A percentile compares a stretch with the other conserved stretches of the same genome.
phyloP scores from a whole-genome alignment of 2,797 vertebrate species.

The Xenops minutus region DNA sequence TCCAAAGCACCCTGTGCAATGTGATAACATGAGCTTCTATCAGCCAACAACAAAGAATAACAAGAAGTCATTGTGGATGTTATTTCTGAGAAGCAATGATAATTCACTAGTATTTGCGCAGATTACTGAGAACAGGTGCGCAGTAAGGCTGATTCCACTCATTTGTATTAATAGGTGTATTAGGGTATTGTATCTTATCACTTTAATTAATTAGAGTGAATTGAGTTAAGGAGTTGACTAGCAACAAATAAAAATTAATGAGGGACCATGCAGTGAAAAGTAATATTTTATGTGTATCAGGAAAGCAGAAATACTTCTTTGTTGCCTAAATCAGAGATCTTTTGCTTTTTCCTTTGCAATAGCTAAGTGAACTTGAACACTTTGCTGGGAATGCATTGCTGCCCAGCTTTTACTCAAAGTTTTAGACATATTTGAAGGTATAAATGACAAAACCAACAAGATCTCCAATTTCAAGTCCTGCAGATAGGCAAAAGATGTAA shows the following conservation, averaged over 20 bases:
- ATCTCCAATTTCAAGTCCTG: neutral
- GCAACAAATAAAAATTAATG: conserved; percentile 45
- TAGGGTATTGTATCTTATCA: conserved; percentile 18
- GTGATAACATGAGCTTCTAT: conserved; percentile 8
- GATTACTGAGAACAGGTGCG: conserved; percentile 60
- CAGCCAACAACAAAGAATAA: neutral
- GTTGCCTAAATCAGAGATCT: neutral
- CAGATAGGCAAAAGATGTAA: neutral
- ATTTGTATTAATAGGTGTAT: conserved; percentile 63
- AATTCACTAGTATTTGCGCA: conserved; percentile 10
- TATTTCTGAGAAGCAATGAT: conserved; percentile 4
- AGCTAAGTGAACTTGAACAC: neutral
- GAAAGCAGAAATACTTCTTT: neutral
- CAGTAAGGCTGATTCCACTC: conserved; percentile 18
- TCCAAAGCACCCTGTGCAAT: conserved; percentile 38
- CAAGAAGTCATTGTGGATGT: neutral
- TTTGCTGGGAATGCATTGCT: neutral
- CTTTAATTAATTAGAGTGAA: conserved; percentile 70
- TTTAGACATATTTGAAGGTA: neutral
- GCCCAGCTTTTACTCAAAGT: neutral
- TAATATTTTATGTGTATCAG: neutral
- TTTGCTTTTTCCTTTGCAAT: neutral
- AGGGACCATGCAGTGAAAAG: neutral
- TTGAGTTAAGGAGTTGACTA: conserved; percentile 4
- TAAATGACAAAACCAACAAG: neutral